Conservation (phyloP, 2,888 invertebrate genomes). For the Druceiella hillmani region DNA sequence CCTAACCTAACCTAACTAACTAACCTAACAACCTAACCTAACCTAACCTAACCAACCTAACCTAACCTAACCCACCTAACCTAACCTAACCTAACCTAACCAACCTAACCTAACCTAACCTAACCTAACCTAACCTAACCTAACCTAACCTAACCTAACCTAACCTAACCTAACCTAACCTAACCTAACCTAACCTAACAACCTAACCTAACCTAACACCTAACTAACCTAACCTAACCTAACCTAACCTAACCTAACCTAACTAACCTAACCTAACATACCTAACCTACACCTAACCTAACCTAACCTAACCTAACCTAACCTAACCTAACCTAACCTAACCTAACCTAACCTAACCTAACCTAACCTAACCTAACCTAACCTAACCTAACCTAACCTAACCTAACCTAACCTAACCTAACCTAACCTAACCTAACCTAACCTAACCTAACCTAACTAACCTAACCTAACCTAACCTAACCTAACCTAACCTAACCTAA, state of each 20-base stretch:
- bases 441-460: slow-evolving; percentile 14
- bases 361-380: slow-evolving; percentile 5
- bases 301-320: slow-evolving; percentile 5
- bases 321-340: slow-evolving; percentile 5
- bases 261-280: slow-evolving; percentile 6
- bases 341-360: slow-evolving; percentile 5
- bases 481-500: slow-evolving; percentile 13
- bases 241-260: slow-evolving; percentile 10
- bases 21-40: slow-evolving; percentile 16
- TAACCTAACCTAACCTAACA: slow-evolving; percentile 12
- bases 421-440: slow-evolving; percentile 8
- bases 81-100: slow-evolving; percentile 10
- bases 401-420: slow-evolving; percentile 5
- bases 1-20: slow-evolving; percentile 15
- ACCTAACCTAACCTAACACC: slow-evolving; percentile 6
- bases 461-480: slow-evolving; percentile 13
- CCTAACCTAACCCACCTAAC: slow-evolving; percentile 13
- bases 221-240: slow-evolving; percentile 10
- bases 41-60: slow-evolving; percentile 18
- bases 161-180: slow-evolving; percentile 14
- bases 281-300: slow-evolving; percentile 11
- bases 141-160: slow-evolving; percentile 12
- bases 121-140: slow-evolving; percentile 12
- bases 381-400: slow-evolving; percentile 5
- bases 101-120: slow-evolving; percentile 12